Percentiles rank a stretch among this genome's conserved stretches.
Conservation (phyloP, 2,113 vertebrate genomes). For the Natator depressus region DNA sequence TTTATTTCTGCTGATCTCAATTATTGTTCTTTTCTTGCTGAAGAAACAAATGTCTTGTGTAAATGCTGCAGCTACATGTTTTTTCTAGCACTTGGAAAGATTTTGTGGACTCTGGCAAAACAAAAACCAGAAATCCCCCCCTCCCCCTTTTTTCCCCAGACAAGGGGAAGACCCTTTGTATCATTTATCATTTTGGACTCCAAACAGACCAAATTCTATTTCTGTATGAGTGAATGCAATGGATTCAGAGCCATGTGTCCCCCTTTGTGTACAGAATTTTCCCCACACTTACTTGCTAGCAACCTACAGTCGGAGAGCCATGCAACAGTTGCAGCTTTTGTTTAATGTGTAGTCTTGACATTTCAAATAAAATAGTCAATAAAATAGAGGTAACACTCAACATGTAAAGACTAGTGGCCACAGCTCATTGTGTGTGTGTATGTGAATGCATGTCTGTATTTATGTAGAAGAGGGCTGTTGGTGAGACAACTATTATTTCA, state of each 20-base stretch:
- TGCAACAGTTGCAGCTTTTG: not conserved
- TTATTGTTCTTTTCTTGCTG: not conserved
- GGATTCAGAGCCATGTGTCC: not conserved
- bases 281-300: not conserved
- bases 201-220: not conserved
- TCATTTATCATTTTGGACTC: not conserved
- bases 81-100: constrained; percentile 7
- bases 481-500: not conserved
- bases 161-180: not conserved
- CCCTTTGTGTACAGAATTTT: not conserved
- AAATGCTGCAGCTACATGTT: constrained; percentile 4
- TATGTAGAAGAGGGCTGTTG: not conserved
- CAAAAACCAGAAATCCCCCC: rapidly evolving
- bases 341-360: not conserved
- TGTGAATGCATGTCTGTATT: no score
- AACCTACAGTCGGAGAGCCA: rapidly evolving
- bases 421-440: no score
- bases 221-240: not conserved
- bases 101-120: not conserved
- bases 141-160: not conserved
- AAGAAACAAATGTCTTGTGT: constrained; percentile 32
- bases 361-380: not conserved
- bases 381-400: not conserved
- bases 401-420: not conserved
- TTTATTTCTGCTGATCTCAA: constrained; percentile 49